These are phyloP conservation scores for Acronicta leporina DNA, from an alignment of 2,888 invertebrate genomes.

Conservation along the genomic window DNA sequence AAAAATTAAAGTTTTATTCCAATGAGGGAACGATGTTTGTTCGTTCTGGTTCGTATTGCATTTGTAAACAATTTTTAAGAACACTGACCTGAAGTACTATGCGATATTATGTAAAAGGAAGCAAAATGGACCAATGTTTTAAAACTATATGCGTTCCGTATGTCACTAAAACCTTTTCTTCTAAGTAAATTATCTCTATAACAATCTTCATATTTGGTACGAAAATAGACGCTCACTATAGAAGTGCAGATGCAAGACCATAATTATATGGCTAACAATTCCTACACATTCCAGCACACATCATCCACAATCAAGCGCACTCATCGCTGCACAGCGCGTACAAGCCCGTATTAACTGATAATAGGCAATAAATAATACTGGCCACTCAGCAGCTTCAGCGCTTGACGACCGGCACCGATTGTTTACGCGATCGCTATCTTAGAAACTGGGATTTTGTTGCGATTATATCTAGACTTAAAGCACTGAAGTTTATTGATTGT, in stretches of 20 bases:
- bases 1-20: too few relatives aligned
- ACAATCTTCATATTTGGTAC: not conserved
- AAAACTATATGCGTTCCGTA: not conserved
- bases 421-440: slow-evolving; percentile 52
- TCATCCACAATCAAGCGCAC: slow-evolving; percentile 37
- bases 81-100: too few relatives aligned
- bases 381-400: slow-evolving; percentile 44
- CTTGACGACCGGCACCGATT: slow-evolving; percentile 50
- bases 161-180: not conserved
- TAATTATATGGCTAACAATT: slow-evolving; percentile 30
- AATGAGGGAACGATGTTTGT: too few relatives aligned
- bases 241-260: slow-evolving; percentile 14
- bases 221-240: slow-evolving; percentile 22
- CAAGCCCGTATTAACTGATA: slow-evolving; percentile 54
- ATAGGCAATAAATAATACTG: slow-evolving; percentile 56
- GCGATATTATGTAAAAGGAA: too few relatives aligned
- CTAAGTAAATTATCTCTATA: not conserved
- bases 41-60: too few relatives aligned
- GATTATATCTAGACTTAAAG: slow-evolving; percentile 47
- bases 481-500: slow-evolving; percentile 53
- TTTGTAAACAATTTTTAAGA: too few relatives aligned
- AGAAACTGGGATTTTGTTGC: slow-evolving; percentile 39
- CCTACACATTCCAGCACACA: slow-evolving; percentile 37
- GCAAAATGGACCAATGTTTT: not conserved
- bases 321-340: slow-evolving; percentile 46